phyloP scores from a whole-genome alignment of 2,888 invertebrate species.

The Campopleginae sp. region DNA sequence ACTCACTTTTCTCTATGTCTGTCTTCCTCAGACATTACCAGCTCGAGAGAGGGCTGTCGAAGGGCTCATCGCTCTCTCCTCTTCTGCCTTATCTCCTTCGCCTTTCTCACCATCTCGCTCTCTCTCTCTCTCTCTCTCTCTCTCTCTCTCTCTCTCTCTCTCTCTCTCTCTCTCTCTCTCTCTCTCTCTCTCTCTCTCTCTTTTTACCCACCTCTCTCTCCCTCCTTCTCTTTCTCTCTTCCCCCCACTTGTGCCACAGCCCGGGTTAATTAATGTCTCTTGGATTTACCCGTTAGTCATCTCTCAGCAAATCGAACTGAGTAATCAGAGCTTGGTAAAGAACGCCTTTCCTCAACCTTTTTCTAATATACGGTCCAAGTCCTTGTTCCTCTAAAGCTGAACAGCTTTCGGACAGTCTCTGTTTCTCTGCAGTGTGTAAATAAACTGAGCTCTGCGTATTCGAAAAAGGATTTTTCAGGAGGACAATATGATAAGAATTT shows the following conservation, averaged over 20 bases:
- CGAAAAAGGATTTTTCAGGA: no score
- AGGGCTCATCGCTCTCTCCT: conserved; percentile 32
- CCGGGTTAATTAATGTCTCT: conserved; percentile 67
- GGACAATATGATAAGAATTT: no score
- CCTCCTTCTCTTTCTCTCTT: no score
- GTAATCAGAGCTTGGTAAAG: conserved; percentile 56
- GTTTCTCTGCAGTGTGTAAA: background rate
- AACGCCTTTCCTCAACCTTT: conserved; percentile 28
- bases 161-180: no score
- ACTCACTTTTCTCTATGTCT: conserved; percentile 51
- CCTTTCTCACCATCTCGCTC: conserved; percentile 5
- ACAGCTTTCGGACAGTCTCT: conserved; percentile 21
- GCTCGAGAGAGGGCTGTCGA: conserved; percentile 50
- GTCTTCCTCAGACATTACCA: conserved; percentile 44
- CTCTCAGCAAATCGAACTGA: conserved; percentile 64
- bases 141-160: no score
- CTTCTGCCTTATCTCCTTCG: conserved; percentile 1
- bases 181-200: no score
- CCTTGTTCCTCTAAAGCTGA: conserved; percentile 34
- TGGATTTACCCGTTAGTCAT: conserved; percentile 62
- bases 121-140: conserved; percentile 57
- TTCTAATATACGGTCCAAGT: conserved; percentile 32
- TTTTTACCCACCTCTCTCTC: no score
- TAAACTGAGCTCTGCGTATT: conserved; percentile 33
- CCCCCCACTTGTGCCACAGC: conserved; percentile 62